Conservation (phyloP, 2,797 vertebrate species). For the Botia kubotai region DNA sequence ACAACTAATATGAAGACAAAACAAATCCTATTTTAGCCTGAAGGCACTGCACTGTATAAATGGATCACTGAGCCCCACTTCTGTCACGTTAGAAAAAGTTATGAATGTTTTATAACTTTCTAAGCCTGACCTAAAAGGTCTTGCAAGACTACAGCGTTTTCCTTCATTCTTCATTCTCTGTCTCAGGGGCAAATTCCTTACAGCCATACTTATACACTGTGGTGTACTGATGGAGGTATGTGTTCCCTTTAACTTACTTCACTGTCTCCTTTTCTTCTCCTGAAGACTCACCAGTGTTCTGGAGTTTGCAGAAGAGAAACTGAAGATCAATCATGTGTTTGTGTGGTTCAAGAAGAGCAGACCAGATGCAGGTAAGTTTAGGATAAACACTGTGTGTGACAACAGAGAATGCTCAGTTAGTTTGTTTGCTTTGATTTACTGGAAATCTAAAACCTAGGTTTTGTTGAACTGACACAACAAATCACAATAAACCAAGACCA, state of each 20-base stretch:
- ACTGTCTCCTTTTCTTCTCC: neutral
- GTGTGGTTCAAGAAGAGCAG: slow-evolving; percentile 86
- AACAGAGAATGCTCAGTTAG: neutral
- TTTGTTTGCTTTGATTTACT: neutral
- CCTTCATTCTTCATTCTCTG: neutral
- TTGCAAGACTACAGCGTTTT: neutral
- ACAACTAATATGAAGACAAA: neutral
- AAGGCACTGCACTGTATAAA: neutral
- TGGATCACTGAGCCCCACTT: neutral
- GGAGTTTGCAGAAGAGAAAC: slow-evolving; percentile 86
- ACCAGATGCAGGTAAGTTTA: slow-evolving; percentile 82
- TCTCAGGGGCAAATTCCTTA: neutral
- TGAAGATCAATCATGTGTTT: slow-evolving; percentile 85
- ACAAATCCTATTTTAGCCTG: neutral
- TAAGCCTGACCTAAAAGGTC: slow-evolving; percentile 20
- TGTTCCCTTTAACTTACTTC: slow-evolving; percentile 1
- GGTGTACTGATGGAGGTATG: neutral
- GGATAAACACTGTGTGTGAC: neutral
- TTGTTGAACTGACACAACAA: neutral
- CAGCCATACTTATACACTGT: neutral
- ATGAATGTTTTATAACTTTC: slow-evolving; percentile 14
- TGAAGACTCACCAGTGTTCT: slow-evolving; percentile 72
- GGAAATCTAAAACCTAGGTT: neutral
- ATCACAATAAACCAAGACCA: neutral
- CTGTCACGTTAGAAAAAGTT: neutral